These are phyloP conservation scores for Clarias gariepinus DNA, from an alignment of 2,113 vertebrate genomes.

Conservation along the genomic window DNA sequence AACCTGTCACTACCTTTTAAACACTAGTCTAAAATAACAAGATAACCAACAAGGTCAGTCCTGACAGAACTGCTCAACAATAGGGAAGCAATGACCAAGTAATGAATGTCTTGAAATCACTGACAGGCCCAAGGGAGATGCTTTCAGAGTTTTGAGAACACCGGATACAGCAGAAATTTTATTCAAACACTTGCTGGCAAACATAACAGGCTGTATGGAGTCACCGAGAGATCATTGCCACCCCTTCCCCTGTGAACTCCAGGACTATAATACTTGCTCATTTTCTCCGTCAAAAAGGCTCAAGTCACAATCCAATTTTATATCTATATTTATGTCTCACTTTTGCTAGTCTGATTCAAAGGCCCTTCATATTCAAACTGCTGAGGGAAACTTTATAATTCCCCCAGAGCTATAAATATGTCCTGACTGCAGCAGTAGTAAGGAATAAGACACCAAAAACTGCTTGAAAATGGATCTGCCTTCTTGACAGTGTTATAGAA, in stretches of 20 bases:
- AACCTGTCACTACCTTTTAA: not conserved
- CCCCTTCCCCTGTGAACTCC: not conserved
- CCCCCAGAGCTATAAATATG: slow-evolving; percentile 7
- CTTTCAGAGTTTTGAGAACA: not conserved
- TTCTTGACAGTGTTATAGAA: not conserved
- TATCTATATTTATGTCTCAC: slow-evolving; percentile 4
- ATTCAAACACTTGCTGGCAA: not conserved
- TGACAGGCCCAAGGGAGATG: not conserved
- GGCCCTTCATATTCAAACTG: not conserved
- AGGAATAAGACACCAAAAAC: not conserved
- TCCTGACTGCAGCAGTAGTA: not conserved
- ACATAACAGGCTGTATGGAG: not conserved
- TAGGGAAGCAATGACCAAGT: not conserved
- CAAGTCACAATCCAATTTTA: not conserved
- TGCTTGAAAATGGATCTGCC: not conserved
- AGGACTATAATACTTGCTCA: not conserved
- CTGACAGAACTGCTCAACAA: not conserved
- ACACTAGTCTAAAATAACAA: not conserved
- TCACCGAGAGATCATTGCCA: not conserved
- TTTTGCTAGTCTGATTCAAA: not conserved
- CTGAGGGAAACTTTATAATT: not conserved
- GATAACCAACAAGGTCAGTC: not conserved
- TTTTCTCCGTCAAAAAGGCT: not conserved
- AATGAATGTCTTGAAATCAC: not conserved
- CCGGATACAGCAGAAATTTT: not conserved